Evolutionary conservation across 2,797 vertebrate species (phyloP), one percentile per base, ranked within the genome.

Genomic region (Sebastes itinus): DNA sequence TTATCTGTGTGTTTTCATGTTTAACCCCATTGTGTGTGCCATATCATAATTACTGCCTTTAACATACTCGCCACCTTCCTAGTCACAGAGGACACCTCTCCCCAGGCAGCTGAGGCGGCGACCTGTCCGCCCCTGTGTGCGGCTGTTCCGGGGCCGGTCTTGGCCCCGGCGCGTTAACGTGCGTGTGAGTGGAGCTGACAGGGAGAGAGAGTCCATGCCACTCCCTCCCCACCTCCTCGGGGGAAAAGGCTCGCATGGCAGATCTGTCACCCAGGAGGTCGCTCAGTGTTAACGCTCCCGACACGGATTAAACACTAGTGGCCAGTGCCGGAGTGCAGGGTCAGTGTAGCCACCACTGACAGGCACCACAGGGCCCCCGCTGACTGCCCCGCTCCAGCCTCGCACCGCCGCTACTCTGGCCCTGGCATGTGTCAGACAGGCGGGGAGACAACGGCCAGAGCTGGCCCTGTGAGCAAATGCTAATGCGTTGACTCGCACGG

Each of bases 261-360:
- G 97, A 97, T 98, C 97, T 97, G 97, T 98, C 97, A 96, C 97
- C 97, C 95, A 93, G 91, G 95, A 97, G 97, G 97, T 97, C 95
- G 92, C 94, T 95, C 95, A 95, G 97, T 97, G 97, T 97, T 98
- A 98, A 98, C 97, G 96, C 96, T 96, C 95, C 97, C 97, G 93
- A 97, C 96, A 96, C 95, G 97, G 97, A 98, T 97, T 98, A 98
- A 96, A 96, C 96, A 97, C 95, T 95, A 94, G 94, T 95, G 95
- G 94, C 96, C 96, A 94, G 95, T 92, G 93, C 94, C 33, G 94
- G 91, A 94, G 94, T 96, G 95, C 63, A 68, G 92, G 95, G 95
- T 95, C 95, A 94, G 90, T 76, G 89, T 91, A 90, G 94, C 95
- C 94, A 87, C 88, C 88, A 85, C 94, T 96, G 95, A 95, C 95